These are phyloP conservation scores for Spodoptera exigua DNA, from an alignment of 2,888 invertebrate species.

Conservation along the genomic window DNA sequence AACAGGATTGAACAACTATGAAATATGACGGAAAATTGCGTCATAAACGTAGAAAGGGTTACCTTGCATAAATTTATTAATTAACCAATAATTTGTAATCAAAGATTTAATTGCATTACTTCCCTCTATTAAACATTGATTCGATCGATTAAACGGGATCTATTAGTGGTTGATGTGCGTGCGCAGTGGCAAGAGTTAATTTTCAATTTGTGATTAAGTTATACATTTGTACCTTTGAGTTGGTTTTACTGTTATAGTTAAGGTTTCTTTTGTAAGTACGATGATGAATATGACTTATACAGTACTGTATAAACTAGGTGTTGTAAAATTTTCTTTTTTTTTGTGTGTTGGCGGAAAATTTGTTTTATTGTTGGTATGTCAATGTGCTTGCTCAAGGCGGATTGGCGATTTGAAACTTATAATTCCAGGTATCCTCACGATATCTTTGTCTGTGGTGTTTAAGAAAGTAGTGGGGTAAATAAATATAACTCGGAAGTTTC, in stretches of 20 bases:
- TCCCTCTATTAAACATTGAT: slow-evolving; percentile 47
- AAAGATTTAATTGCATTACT: slow-evolving; percentile 57
- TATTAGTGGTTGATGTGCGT: slow-evolving; percentile 14
- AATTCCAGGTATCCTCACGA: no score
- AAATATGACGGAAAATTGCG: slow-evolving; percentile 74
- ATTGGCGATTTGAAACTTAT: no score
- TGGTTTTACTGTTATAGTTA: neutral
- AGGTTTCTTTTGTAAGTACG: neutral
- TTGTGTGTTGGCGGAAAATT: no score
- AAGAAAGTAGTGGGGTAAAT: no score
- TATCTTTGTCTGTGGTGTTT: no score
- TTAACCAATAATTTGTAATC: slow-evolving; percentile 53
- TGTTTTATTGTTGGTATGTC: no score
- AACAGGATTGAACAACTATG: slow-evolving; percentile 67
- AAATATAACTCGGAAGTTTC: no score
- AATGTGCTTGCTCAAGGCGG: no score
- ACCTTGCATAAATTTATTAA: slow-evolving; percentile 69
- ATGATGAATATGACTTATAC: no score
- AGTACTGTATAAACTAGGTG: no score
- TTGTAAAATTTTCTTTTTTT: no score
- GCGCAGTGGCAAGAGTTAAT: slow-evolving; percentile 3
- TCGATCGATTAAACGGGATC: slow-evolving; percentile 28
- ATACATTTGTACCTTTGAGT: neutral
- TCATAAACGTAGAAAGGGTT: slow-evolving; percentile 80
- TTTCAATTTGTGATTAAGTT: neutral